A percentile compares a stretch with the other conserved stretches of the same genome.
phyloP scores from a whole-genome alignment of 2,888 invertebrate genomes.

The Amblyjoppa proteus region DNA sequence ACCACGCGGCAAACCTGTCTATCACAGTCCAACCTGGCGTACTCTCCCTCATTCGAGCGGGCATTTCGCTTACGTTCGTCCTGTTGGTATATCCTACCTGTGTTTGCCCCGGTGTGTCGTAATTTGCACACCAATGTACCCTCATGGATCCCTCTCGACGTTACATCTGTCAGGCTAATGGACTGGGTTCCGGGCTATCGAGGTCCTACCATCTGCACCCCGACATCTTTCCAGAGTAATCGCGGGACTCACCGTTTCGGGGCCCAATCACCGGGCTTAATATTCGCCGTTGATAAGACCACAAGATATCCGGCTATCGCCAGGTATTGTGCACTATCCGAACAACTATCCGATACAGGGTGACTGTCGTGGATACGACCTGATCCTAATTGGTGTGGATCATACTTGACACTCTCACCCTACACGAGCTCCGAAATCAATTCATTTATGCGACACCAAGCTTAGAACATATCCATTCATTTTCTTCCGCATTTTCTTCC shows the following conservation, averaged over 20 bases:
- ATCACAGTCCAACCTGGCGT: conserved; percentile 69
- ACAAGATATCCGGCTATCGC: conserved; percentile 16
- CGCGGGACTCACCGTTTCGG: conserved; percentile 37
- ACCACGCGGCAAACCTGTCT: conserved; percentile 73
- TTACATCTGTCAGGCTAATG: conserved; percentile 82
- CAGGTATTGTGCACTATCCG: background rate
- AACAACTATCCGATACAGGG: background rate
- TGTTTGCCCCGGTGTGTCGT: conserved; percentile 76
- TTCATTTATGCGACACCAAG: background rate
- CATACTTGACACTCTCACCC: background rate
- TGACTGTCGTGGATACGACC: background rate
- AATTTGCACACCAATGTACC: conserved; percentile 81
- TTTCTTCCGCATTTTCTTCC: background rate
- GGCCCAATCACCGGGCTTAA: conserved; percentile 43
- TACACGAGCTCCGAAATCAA: background rate
- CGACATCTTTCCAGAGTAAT: conserved; percentile 73
- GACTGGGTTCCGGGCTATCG: conserved; percentile 79
- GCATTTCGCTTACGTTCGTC: conserved; percentile 43
- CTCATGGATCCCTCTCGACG: conserved; percentile 72
- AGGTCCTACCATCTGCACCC: conserved; percentile 75
- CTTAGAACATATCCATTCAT: background rate
- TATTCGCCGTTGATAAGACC: conserved; percentile 41
- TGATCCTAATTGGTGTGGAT: background rate
- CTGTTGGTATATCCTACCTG: conserved; percentile 65
- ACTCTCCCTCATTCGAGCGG: conserved; percentile 27